Conservation (phyloP, 2,888 invertebrate species). For the Eumerus sabulonum region DNA sequence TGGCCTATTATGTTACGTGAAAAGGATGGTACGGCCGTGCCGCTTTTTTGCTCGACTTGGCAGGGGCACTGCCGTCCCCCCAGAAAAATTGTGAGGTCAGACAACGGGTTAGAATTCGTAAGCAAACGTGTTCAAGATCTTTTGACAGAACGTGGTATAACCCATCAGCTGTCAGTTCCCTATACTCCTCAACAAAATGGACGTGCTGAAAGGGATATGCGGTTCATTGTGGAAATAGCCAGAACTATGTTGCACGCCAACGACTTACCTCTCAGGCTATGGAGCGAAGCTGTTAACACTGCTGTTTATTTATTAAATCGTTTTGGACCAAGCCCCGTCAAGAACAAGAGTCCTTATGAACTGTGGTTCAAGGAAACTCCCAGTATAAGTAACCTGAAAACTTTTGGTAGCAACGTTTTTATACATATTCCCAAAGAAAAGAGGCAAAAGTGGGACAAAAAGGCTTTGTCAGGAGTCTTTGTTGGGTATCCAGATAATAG, state of each 20-base stretch:
- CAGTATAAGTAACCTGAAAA: constrained; percentile 46
- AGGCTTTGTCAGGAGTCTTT: neutral
- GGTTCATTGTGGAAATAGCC: constrained; percentile 73
- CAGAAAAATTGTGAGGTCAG: no score
- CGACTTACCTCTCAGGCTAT: constrained; percentile 71
- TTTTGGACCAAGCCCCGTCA: constrained; percentile 67
- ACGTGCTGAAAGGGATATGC: no score
- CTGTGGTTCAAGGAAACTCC: constrained; percentile 44
- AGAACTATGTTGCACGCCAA: constrained; percentile 70
- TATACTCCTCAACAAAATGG: no score
- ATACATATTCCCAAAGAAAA: no score
- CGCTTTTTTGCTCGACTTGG: no score
- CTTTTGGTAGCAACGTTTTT: no score
- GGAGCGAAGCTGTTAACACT: constrained; percentile 75
- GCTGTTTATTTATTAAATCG: constrained; percentile 74
- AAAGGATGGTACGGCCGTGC: no score
- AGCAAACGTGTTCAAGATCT: no score
- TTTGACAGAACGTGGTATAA: no score
- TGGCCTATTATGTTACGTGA: no score
- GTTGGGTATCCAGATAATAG: constrained; percentile 75
- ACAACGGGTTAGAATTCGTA: no score
- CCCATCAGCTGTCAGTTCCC: constrained; percentile 70
- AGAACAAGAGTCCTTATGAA: constrained; percentile 70
- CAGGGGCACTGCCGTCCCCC: no score
- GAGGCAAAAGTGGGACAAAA: constrained; percentile 24